phyloP scores from a whole-genome alignment of 1,140 invertebrate species.

The Steinernema feltiae region DNA sequence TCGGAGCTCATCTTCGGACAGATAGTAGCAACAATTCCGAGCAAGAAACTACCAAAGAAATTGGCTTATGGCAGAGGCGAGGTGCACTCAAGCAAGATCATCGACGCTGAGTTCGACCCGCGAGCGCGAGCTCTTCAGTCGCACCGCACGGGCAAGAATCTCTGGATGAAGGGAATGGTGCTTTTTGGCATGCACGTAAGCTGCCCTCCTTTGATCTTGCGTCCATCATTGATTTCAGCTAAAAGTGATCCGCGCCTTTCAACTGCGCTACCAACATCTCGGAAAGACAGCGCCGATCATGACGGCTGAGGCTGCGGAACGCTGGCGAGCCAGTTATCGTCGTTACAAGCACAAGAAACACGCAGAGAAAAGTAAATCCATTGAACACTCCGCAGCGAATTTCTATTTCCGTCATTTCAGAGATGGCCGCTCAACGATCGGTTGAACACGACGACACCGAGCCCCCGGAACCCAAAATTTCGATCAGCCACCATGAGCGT shows the following conservation, averaged over 20 bases:
- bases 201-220: not conserved
- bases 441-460: conserved; percentile 1
- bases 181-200: conserved; percentile 55
- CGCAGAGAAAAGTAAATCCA: conserved; percentile 28
- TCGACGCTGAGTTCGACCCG: conserved; percentile 27
- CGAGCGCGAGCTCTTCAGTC: conserved; percentile 29
- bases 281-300: conserved; percentile 51
- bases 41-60: conserved; percentile 38
- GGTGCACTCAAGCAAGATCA: conserved; percentile 26
- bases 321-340: conserved; percentile 51
- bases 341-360: conserved; percentile 53
- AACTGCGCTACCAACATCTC: conserved; percentile 35
- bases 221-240: conserved; percentile 21
- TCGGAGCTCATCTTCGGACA: conserved; percentile 79
- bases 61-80: conserved; percentile 36
- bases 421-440: conserved; percentile 24
- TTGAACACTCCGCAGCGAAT: not conserved
- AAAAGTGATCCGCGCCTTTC: conserved; percentile 41
- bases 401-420: conserved; percentile 23
- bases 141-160: conserved; percentile 29
- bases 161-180: conserved; percentile 51
- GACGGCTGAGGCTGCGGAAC: conserved; percentile 54
- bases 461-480: not conserved
- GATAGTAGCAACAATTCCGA: conserved; percentile 78
- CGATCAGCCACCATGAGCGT: not conserved